A percentile compares a stretch with the other conserved stretches of the same genome.
These are phyloP conservation scores for Alces alces DNA, from an alignment of 2,113 vertebrate genomes.

Conservation along the genomic window DNA sequence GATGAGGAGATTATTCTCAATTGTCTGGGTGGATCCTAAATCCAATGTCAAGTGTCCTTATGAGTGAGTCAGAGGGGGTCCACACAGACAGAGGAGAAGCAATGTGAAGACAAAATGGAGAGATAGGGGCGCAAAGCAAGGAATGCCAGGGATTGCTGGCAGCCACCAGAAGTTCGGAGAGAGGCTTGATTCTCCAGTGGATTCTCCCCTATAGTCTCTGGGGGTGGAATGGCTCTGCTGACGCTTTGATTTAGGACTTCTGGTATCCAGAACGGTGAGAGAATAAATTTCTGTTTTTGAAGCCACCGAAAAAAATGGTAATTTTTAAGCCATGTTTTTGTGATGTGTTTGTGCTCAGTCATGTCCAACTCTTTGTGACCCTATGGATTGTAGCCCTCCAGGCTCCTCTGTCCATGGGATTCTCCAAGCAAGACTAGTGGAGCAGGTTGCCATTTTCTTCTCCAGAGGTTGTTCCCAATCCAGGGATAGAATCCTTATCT, in stretches of 20 bases:
- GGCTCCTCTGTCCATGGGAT: not conserved
- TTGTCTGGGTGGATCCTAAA: not conserved
- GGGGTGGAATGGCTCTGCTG: not conserved
- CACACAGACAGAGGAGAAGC: not conserved
- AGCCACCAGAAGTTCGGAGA: not conserved
- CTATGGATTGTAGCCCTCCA: not conserved
- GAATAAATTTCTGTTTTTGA: not conserved
- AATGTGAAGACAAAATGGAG: not conserved
- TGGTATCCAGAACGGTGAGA: not conserved
- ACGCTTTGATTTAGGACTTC: not conserved
- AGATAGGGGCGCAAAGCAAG: not conserved
- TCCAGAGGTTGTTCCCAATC: not conserved
- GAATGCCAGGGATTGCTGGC: rapidly evolving
- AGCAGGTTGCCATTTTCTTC: not conserved
- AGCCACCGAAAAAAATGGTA: not conserved
- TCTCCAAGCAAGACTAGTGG: not conserved
- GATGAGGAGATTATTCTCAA: not conserved
- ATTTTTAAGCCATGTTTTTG: not conserved
- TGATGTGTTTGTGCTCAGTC: not conserved
- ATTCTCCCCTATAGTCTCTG: not conserved
- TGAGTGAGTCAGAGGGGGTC: not conserved
- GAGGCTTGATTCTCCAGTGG: not conserved
- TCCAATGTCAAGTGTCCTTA: not conserved
- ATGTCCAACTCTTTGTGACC: not conserved
- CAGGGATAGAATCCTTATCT: not conserved